Percentiles rank a stretch among this genome's conserved stretches.
phyloP scores from a whole-genome alignment of 1,140 invertebrate species.

The Drosophila melanica region DNA sequence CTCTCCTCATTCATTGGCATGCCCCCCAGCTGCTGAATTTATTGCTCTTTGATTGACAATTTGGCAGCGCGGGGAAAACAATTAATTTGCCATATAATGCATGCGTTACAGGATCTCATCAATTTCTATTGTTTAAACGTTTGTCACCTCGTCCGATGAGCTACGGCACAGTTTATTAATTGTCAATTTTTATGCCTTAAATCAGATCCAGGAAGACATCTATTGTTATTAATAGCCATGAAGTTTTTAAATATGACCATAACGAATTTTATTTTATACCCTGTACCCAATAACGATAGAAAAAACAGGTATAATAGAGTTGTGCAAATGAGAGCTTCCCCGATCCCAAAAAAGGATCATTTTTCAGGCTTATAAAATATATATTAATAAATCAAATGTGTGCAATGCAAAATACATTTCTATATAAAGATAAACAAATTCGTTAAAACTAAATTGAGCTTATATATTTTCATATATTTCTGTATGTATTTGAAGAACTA shows the following conservation, averaged over 20 bases:
- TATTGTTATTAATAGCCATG: constrained; percentile 59
- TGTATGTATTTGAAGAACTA: no score
- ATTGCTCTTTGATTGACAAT: constrained; percentile 79
- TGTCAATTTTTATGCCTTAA: constrained; percentile 65
- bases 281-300: not conserved
- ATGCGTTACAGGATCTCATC: constrained; percentile 78
- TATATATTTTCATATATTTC: no score
- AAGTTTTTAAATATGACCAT: constrained; percentile 46
- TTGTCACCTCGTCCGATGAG: constrained; percentile 62
- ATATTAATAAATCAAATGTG: no score
- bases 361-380: not conserved
- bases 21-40: constrained; percentile 45
- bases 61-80: constrained; percentile 52
- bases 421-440: no score
- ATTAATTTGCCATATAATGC: constrained; percentile 81
- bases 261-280: constrained; percentile 48
- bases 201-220: constrained; percentile 55
- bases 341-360: no score
- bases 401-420: no score
- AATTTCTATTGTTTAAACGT: constrained; percentile 81
- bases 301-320: not conserved
- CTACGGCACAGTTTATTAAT: constrained; percentile 71
- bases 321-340: not conserved
- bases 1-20: constrained; percentile 33
- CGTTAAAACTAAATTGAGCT: no score